These are phyloP conservation scores for Heliconius nattereri DNA, from an alignment of 1,140 invertebrate genomes.

Conservation along the genomic window DNA sequence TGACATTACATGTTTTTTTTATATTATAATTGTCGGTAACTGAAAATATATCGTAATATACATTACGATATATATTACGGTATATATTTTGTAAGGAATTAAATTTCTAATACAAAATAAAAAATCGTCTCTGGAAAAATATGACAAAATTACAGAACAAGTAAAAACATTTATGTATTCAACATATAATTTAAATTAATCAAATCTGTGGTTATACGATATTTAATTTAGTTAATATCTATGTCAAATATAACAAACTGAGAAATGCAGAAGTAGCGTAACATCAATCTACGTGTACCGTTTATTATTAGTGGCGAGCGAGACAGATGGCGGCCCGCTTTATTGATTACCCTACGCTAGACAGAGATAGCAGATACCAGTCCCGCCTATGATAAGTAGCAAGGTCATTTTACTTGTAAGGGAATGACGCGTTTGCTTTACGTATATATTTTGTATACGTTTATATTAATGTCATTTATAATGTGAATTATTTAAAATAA, in stretches of 20 bases:
- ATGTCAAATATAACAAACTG: conserved; percentile 27
- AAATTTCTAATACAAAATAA: too few species aligned
- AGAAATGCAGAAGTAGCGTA: conserved; percentile 33
- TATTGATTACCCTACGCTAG: conserved; percentile 59
- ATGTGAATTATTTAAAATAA: conserved; percentile 15
- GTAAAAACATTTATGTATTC: too few species aligned
- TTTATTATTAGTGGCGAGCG: conserved; percentile 72
- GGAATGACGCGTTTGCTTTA: conserved; percentile 40
- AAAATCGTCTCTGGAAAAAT: too few species aligned
- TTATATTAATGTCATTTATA: conserved; percentile 10
- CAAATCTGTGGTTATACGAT: too few species aligned
- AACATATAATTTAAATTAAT: too few species aligned
- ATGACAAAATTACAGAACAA: too few species aligned
- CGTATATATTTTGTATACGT: conserved; percentile 31
- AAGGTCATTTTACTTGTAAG: conserved; percentile 68
- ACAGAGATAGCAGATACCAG: conserved; percentile 50
- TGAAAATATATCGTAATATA: too few species aligned
- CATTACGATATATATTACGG: too few species aligned
- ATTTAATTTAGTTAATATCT: not conserved
- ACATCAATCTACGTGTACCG: conserved; percentile 42
- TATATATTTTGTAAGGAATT: too few species aligned
- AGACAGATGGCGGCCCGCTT: conserved; percentile 49
- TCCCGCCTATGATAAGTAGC: conserved; percentile 62
- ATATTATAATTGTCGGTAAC: too few species aligned
- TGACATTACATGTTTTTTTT: too few species aligned